A percentile compares a stretch with the other conserved stretches of the same genome.
phyloP scores from a whole-genome alignment of 2,113 vertebrate species.

The Orthonyx spaldingii region DNA sequence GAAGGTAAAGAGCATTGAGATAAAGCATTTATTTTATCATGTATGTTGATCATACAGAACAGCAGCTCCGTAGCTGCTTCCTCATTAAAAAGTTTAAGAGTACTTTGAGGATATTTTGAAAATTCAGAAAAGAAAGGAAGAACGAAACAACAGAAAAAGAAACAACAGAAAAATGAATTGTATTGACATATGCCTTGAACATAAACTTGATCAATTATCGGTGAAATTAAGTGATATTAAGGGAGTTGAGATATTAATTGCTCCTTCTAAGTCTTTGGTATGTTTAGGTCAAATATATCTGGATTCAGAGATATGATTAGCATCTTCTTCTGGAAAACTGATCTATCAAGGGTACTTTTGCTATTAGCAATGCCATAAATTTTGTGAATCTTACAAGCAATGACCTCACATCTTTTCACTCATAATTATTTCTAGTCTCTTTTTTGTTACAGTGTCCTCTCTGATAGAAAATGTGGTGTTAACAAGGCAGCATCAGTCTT shows the following conservation, averaged over 20 bases:
- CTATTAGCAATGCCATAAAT: not conserved
- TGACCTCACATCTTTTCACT: not conserved
- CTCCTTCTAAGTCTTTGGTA: not conserved
- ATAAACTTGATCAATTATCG: not conserved
- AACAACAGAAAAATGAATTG: not conserved
- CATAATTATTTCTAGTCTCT: not conserved
- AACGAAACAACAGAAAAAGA: not conserved
- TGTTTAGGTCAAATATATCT: not conserved
- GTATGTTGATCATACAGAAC: not conserved
- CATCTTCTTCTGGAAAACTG: not conserved
- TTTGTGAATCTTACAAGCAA: not conserved
- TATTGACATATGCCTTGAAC: not conserved
- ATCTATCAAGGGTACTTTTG: not conserved
- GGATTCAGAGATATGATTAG: not conserved
- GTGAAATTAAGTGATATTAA: not conserved
- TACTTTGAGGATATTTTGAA: not conserved
- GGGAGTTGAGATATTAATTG: not conserved
- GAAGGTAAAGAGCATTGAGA: not conserved
- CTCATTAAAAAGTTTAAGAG: not conserved
- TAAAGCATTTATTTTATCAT: not conserved
- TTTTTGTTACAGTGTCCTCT: not conserved
- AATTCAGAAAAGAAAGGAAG: not conserved
- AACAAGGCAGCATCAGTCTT: not conserved
- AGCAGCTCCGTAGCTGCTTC: not conserved
- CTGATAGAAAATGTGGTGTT: not conserved